These are phyloP conservation scores for Ciconia nigra DNA, from an alignment of 2,797 vertebrate species.

Conservation along the genomic window DNA sequence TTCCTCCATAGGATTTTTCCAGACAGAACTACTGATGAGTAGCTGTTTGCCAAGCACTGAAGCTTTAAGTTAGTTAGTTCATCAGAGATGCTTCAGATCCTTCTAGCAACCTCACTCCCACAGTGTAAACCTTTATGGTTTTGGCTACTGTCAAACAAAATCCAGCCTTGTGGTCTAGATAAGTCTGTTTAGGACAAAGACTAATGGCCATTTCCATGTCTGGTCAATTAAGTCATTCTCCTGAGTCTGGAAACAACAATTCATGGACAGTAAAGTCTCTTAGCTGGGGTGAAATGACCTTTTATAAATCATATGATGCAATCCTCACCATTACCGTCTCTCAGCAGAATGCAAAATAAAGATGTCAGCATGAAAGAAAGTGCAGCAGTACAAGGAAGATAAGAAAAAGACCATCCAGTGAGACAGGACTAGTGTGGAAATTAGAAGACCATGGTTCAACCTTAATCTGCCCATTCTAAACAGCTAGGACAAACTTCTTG, in stretches of 20 bases:
- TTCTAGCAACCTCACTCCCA: neutral
- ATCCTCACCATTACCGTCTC: neutral
- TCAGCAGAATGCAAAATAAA: neutral
- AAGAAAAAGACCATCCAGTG: neutral
- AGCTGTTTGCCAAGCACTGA: neutral
- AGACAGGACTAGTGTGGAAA: neutral
- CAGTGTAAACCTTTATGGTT: neutral
- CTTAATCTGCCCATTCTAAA: neutral
- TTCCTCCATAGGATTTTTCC: neutral
- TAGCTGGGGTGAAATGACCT: neutral
- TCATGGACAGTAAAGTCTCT: neutral
- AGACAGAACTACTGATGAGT: neutral
- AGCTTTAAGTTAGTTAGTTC: neutral
- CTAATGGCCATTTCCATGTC: neutral
- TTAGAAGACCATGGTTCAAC: neutral
- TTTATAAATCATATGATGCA: neutral
- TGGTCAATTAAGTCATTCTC: neutral
- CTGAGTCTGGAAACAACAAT: neutral
- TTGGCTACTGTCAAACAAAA: neutral
- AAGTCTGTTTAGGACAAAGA: neutral
- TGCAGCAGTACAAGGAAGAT: neutral
- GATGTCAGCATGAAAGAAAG: neutral
- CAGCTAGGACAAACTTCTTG: neutral
- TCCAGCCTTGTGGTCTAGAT: neutral
- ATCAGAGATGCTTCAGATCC: neutral